Base-by-base conservation (phyloP, 1,140 invertebrate genomes). In the Frieseomelitta varia region DNA sequence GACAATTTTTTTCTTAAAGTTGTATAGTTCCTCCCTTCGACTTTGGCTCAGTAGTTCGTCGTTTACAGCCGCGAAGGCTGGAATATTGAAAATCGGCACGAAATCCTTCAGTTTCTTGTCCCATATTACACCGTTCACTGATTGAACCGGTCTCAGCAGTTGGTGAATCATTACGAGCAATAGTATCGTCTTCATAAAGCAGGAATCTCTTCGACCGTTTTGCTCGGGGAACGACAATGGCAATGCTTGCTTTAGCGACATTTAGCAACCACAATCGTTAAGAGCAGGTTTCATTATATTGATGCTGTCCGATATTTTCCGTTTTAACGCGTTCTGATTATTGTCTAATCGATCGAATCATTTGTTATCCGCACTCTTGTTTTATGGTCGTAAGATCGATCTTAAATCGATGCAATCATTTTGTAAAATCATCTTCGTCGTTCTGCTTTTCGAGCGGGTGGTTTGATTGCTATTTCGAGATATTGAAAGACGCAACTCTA, bases 1-100 rank as follows among this genome's bases (percentile, higher is more conserved):
- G 75, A 93, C 21, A 4, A 78, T 88, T 14, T 85, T 87, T 73
- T 90, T 87, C 53, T 85, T 87, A 24, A 91, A 91, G 63, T 90
- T 85, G 58, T 88, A 67, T 0, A 27, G 81, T 34, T 91, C 87
- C 3, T 67, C 0, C 34, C 12, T 17, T 19, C 87, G 87, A 61
- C 72, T 90, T 30, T 53, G 53, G 6, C 6, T 67, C 2, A 83
- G 4, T 1, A 55, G 0, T 51, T 87, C 71, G 56, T 85, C 56
- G 27, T 89, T 63, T 14, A 74, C 4, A 2, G 17, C 47, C 11
- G 69, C 78, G 27, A 85, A 91, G 4, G 6, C 30, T 0, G 78
- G 51, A 1, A 87, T 51, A 19, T 58, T 86, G 27, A 74, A 72
- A 55, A 91, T 83, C n/a, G 83, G 79, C 8, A 88, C 82, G 21